Evolutionary conservation across 2,113 vertebrate species (phyloP), one percentile per base, ranked within the genome.

Genomic region (Lasiurus borealis): DNA sequence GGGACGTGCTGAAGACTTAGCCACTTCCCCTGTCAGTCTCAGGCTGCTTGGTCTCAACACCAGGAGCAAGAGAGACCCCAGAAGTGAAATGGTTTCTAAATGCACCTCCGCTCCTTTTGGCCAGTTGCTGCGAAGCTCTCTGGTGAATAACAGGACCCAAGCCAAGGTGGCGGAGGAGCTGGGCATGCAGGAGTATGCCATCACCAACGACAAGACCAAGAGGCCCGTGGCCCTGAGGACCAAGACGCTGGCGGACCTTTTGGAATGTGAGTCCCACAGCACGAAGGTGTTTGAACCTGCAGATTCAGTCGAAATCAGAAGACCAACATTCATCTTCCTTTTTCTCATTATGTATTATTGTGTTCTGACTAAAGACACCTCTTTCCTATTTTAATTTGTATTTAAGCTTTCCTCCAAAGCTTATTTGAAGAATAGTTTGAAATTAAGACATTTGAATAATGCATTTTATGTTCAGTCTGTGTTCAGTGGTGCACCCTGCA

Each of bases 121-220:
- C 92, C 95, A 99, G 99, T 97, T 99, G 8, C 97, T 99, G 81
- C 99, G 99, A 54, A 99, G 99, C 96, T 99, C 99, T 13, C 97
- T 99, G 98, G 99, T 99, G 91, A 99, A 99, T 97, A 99, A 99
- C 98, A 99, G 99, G 90, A 99, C 99, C 0, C 99, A 99, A 95
- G 99, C 99, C 95, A 99, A 99, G 96, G 99, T 99, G 82, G 99
- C 99, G 0, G 99, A 99, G 98, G 99, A 99, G 96, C 97, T 99
- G 97, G 99, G 99, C 82, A 99, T 99, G 99, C 99, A 99, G 95
- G 99, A 99, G 48, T 99, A 99, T 23, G 99, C 99, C 97, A 99
- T 99, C 97, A 99, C 99, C 87, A 99, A 99, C 1, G 99, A 99
- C 98, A 99, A 99, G 96, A 99, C 99, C 96, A 99, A 99, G 90